phyloP scores from a whole-genome alignment of 2,888 invertebrate species.

The Macropis europaea region DNA sequence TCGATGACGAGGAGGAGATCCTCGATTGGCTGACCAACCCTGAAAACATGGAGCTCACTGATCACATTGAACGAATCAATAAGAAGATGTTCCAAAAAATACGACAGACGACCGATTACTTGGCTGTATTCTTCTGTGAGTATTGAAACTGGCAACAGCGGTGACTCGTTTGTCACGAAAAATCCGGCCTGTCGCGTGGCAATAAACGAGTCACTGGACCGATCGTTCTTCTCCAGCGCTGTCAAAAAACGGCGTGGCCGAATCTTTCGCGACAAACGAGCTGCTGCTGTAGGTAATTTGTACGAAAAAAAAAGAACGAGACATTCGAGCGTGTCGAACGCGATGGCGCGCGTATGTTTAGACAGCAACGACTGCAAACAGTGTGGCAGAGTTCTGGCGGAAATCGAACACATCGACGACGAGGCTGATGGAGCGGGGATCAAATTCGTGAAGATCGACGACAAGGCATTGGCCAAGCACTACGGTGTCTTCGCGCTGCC shows the following conservation, averaged over 20 bases:
- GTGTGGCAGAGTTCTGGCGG: slow-evolving; percentile 91
- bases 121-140: slow-evolving; percentile 97
- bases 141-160: slow-evolving; percentile 66
- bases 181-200: too few species aligned
- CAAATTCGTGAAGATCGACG: slow-evolving; percentile 95
- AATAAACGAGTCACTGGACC: too few species aligned
- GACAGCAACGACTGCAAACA: slow-evolving; percentile 98
- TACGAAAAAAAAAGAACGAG: slow-evolving; percentile 1
- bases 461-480: slow-evolving; percentile 91
- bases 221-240: too few species aligned
- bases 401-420: slow-evolving; percentile 96
- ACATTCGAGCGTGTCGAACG: slow-evolving; percentile 46
- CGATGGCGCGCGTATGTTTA: slow-evolving; percentile 81
- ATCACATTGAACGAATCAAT: slow-evolving; percentile 95
- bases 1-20: slow-evolving; percentile 93
- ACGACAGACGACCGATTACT: slow-evolving; percentile 92
- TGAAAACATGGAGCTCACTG: slow-evolving; percentile 95
- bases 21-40: slow-evolving; percentile 96
- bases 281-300: too few species aligned
- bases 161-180: too few species aligned
- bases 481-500: slow-evolving; percentile 95
- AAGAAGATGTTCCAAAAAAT: slow-evolving; percentile 96
- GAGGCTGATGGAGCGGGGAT: slow-evolving; percentile 95
- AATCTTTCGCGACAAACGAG: too few species aligned
- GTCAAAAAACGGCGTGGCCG: too few species aligned